Evolutionary conservation across 2,888 invertebrate species (phyloP).

Genomic region (Adelphocoris suturalis): DNA sequence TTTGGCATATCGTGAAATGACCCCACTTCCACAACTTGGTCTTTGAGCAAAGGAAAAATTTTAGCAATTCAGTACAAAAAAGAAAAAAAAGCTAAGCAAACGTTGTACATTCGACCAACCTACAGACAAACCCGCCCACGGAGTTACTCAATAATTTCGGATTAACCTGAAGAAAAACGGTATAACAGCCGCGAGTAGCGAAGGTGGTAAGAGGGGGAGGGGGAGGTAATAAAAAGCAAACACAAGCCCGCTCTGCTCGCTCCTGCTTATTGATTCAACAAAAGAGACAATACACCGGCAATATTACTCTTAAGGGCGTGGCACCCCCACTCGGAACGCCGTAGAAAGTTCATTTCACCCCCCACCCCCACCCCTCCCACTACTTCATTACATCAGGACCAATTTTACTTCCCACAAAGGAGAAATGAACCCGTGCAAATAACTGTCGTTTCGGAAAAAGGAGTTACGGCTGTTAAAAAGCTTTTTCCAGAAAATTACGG

Average conservation of each 20-base stretch:
- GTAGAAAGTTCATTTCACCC: constrained; percentile 3
- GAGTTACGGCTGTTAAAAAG: background rate
- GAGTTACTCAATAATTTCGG: constrained; percentile 21
- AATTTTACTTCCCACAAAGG: constrained; percentile 14
- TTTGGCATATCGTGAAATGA: too few relatives aligned
- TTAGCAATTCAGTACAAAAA: too few relatives aligned
- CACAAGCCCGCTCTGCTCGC: constrained; percentile 25
- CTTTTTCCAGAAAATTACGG: constrained; percentile 25
- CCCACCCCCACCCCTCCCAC: background rate
- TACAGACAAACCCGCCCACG: background rate
- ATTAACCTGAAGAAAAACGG: background rate
- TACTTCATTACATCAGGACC: background rate
- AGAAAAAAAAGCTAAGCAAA: background rate
- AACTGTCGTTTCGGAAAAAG: constrained; percentile 29
- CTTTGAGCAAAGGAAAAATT: too few relatives aligned
- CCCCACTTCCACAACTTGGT: too few relatives aligned
- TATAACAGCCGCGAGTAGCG: background rate
- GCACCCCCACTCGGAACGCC: background rate
- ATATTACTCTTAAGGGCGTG: constrained; percentile 63
- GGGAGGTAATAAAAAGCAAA: constrained; percentile 53
- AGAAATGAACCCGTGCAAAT: constrained; percentile 32
- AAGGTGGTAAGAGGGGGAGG: background rate
- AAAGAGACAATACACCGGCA: constrained; percentile 62
- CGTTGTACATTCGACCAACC: background rate
- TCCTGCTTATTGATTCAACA: constrained; percentile 63